Percentiles rank a stretch among this genome's conserved stretches.
Conservation (phyloP, 2,113 vertebrate genomes). For the Myanophis thanlyinensis region DNA sequence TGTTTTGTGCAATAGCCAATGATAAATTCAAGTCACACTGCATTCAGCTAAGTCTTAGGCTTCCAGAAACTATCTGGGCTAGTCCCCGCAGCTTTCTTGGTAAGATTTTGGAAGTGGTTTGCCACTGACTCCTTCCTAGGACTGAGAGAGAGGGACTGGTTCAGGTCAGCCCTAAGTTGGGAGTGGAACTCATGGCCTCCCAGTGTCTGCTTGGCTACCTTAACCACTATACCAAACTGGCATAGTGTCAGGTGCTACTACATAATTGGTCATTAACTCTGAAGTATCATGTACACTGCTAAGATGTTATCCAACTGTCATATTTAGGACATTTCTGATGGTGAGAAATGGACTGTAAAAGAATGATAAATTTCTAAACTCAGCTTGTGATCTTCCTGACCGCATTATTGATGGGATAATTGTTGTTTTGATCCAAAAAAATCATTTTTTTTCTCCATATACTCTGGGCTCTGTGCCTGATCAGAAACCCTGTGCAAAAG, state of each 20-base stretch:
- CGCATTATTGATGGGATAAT: no score
- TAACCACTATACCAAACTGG: background rate
- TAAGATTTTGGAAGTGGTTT: background rate
- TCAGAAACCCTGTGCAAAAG: background rate
- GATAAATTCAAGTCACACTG: background rate
- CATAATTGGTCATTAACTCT: background rate
- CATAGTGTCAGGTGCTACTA: background rate
- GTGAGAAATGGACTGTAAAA: background rate
- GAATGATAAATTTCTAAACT: background rate
- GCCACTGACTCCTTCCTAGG: background rate
- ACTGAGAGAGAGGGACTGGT: background rate
- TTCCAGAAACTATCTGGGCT: background rate
- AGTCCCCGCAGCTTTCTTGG: background rate
- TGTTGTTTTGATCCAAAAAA: background rate
- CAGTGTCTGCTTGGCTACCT: background rate
- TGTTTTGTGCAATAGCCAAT: background rate
- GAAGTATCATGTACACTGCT: background rate
- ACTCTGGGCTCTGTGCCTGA: background rate
- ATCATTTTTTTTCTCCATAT: background rate
- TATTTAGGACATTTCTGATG: background rate
- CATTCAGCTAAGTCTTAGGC: background rate
- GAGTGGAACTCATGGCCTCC: background rate
- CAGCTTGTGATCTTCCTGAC: background rate
- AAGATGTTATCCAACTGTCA: background rate
- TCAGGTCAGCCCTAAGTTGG: background rate